Conservation (phyloP, 1,140 invertebrate genomes). For the Paralvinella palmiformis region DNA sequence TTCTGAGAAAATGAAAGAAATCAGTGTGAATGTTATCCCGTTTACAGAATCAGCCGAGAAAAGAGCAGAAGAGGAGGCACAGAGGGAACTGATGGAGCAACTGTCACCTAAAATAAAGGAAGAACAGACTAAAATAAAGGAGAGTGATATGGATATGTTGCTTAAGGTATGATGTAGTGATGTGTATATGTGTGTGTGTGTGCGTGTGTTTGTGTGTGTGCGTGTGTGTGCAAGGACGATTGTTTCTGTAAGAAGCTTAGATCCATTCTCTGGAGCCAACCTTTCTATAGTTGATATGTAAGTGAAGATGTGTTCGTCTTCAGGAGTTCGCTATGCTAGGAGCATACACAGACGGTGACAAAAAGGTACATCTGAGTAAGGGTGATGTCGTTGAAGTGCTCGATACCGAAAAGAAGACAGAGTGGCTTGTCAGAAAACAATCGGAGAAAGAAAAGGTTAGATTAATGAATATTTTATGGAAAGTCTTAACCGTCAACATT, state of each 20-base stretch:
- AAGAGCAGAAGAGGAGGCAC: no score
- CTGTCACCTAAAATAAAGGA: conserved; percentile 10
- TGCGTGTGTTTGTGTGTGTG: no score
- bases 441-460: conserved; percentile 32
- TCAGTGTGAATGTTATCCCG: no score
- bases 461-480: background rate
- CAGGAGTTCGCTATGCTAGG: conserved; percentile 26
- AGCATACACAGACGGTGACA: conserved; percentile 30
- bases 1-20: no score
- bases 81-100: conserved; percentile 5
- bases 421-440: conserved; percentile 36
- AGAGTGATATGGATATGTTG: background rate
- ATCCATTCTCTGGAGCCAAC: no score
- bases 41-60: no score
- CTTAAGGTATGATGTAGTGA: no score
- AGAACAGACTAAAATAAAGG: conserved; percentile 9
- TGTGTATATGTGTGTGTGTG: no score
- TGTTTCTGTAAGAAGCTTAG: no score
- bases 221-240: no score
- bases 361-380: conserved; percentile 27
- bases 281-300: no score
- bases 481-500: no score
- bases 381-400: conserved; percentile 51
- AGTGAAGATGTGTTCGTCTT: conserved; percentile 17
- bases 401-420: conserved; percentile 48